phyloP scores from a whole-genome alignment of 2,888 invertebrate species.

The Mayetiola destructor region DNA sequence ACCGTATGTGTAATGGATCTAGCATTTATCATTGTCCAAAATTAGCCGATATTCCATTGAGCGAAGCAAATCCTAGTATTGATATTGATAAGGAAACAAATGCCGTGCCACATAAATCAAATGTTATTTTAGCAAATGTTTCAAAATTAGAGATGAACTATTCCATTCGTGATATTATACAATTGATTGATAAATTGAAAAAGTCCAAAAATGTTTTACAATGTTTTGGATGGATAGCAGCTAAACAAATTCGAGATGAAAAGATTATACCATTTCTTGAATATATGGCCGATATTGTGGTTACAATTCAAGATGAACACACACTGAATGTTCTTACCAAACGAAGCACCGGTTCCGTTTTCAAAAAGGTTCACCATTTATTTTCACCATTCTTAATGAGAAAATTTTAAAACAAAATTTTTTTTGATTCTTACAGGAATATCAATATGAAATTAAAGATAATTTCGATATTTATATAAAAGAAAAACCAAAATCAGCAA shows the following conservation, averaged over 20 bases:
- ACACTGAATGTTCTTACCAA: slow-evolving; percentile 26
- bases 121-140: slow-evolving; percentile 28
- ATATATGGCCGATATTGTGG: slow-evolving; percentile 29
- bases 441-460: neutral
- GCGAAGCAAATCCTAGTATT: neutral
- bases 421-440: neutral
- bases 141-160: slow-evolving; percentile 26
- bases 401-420: neutral
- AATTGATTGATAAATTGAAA: slow-evolving; percentile 26
- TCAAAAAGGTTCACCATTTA: slow-evolving; percentile 22
- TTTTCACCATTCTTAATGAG: neutral
- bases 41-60: neutral
- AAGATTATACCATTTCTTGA: slow-evolving; percentile 30
- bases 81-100: neutral
- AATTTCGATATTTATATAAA: slow-evolving; percentile 15
- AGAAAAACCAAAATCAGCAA: slow-evolving; percentile 16
- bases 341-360: slow-evolving; percentile 28
- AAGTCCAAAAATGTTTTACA: slow-evolving; percentile 25
- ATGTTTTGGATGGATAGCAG: slow-evolving; percentile 30
- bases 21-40: neutral
- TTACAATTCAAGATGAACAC: slow-evolving; percentile 24
- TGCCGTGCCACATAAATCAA: neutral
- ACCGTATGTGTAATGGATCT: neutral
- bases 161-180: slow-evolving; percentile 25
- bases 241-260: slow-evolving; percentile 23